Evolutionary conservation across 64 coral and sea anemone genomes (phyloP), one percentile per base, ranked within the genome.

Genomic region (Hydrozoanthus tunicans): DNA sequence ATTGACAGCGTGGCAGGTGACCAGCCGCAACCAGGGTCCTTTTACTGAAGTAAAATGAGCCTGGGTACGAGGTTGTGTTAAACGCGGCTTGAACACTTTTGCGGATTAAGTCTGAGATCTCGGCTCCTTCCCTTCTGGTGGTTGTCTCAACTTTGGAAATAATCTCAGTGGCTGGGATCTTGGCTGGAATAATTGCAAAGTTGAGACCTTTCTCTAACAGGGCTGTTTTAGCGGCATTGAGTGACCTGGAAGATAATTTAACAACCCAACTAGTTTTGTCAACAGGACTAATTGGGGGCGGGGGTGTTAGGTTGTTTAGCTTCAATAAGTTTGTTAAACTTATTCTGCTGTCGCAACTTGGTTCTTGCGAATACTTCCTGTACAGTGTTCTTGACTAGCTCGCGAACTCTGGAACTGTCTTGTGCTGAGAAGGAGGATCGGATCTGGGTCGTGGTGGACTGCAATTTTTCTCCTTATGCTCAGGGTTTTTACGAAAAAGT

Each of bases 61-160:
- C n/a, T n/a, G n/a, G n/a, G n/a, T n/a, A n/a, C n/a, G n/a, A n/a
- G n/a, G n/a, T n/a, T n/a, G n/a, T n/a, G n/a, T n/a, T n/a, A n/a
- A n/a, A n/a, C n/a, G n/a, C n/a, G 13, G 1, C 64, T 7, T 89
- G 77, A 9, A 90, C 86, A 9, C 56, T 10, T 90, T 73, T 62
- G 14, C 73, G 3, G 2, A 85, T 58, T 7, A 73, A 17, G 71
- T 90, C 75, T 0, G 76, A 74, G 78, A 53, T 24, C 20, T 90
- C 75, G 0, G 59, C 14, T 3, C 79, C 11, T 7, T 86, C 81
- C 43, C 59, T 12, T 79, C 91, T 78, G 6, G 58, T 58, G 7
- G 73, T 73, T 59, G 71, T 68, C 14, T 92, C 91, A 25, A 79
- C 81, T 3, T 85, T 86, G 0, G 72, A n/a, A 43, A 90, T 43